Percentiles rank a stretch among this genome's conserved stretches.
phyloP scores from a whole-genome alignment of 2,888 invertebrate species.

The Lasioglossum lativentre region DNA sequence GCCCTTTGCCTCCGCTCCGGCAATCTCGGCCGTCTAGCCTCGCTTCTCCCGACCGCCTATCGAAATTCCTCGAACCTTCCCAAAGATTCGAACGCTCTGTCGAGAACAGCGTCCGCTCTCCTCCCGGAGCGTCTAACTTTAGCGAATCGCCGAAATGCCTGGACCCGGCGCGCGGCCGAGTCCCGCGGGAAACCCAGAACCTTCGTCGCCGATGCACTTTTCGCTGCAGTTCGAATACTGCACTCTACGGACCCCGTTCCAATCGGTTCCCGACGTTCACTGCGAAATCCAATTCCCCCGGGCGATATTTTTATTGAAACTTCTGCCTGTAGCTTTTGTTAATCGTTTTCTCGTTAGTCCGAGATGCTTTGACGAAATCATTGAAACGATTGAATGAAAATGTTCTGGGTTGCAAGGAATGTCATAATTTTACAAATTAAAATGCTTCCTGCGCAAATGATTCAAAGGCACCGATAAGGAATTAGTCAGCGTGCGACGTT shows the following conservation, averaged over 20 bases:
- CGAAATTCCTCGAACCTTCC: constrained; percentile 38
- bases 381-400: background rate
- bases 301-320: background rate
- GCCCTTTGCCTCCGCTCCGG: background rate
- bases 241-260: background rate
- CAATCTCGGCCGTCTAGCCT: background rate
- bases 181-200: background rate
- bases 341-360: background rate
- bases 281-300: background rate
- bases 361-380: background rate
- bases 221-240: background rate
- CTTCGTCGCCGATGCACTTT: background rate
- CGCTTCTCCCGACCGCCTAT: constrained; percentile 6
- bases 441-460: background rate
- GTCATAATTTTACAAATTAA: background rate
- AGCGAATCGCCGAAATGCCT: constrained; percentile 30
- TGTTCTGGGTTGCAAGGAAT: background rate
- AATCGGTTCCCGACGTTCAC: background rate
- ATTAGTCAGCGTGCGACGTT: background rate
- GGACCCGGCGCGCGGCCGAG: constrained; percentile 6
- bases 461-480: background rate
- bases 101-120: background rate
- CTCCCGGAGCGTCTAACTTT: constrained; percentile 33
- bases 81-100: constrained; percentile 11
- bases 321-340: background rate